A percentile compares a stretch with the other conserved stretches of the same genome.
Conservation (phyloP, 2,797 vertebrate species). For the Phylloscopus collybita region DNA sequence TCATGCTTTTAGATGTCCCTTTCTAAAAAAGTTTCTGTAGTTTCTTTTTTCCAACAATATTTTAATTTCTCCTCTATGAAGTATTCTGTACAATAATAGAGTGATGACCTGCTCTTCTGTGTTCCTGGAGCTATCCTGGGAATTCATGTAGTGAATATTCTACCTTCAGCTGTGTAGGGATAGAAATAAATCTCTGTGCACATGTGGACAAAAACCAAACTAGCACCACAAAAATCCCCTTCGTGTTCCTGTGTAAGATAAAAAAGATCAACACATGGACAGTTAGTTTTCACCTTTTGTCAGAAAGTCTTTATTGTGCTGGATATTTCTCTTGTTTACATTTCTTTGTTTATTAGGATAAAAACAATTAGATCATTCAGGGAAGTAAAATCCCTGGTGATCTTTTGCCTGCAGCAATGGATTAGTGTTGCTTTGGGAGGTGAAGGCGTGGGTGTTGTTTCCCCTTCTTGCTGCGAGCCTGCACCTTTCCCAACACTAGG, state of each 20-base stretch:
- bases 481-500: not conserved
- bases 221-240: accelerated
- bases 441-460: not conserved
- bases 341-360: not conserved
- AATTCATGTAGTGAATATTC: not conserved
- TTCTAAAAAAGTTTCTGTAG: not conserved
- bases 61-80: not conserved
- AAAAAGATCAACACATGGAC: not conserved
- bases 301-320: not conserved
- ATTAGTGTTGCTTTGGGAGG: not conserved
- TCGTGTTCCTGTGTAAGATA: not conserved
- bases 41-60: not conserved
- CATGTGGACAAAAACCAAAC: no score
- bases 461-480: not conserved
- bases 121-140: not conserved
- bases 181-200: not conserved
- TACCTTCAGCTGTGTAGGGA: not conserved
- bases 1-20: not conserved
- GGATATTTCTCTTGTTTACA: not conserved
- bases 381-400: not conserved
- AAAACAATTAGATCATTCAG: not conserved
- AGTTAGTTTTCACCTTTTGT: not conserved
- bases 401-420: not conserved
- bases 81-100: not conserved
- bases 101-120: not conserved